Evolutionary conservation across 30 jellyfish, hydroid and myxozoan genomes (phyloP).

Genomic region (Chironex yamaguchii): DNA sequence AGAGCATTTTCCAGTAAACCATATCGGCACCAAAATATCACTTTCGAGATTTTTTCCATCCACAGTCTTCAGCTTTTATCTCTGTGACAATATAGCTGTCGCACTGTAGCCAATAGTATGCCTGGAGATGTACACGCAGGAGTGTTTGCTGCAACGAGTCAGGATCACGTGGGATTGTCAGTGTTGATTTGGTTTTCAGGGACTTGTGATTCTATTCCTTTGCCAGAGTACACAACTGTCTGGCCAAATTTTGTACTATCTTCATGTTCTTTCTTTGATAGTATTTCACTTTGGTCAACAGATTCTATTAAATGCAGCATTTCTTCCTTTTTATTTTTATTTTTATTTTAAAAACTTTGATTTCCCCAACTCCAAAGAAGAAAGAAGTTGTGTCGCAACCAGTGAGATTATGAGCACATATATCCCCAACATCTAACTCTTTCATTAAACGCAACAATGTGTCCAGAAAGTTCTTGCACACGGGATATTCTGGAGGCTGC

Average conservation of each 20-base stretch:
- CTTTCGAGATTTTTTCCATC: constrained; percentile 9
- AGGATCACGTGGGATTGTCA: constrained; percentile 30
- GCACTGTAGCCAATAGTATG: constrained; percentile 10
- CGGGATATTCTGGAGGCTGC: constrained; percentile 58
- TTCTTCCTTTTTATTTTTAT: constrained; percentile 3
- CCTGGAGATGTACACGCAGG: constrained; percentile 22
- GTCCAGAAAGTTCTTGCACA: constrained; percentile 20
- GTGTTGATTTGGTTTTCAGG: constrained; percentile 35
- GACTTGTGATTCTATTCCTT: constrained; percentile 15
- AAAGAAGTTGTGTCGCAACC: constrained; percentile 46
- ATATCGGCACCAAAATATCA: background rate
- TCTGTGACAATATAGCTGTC: background rate
- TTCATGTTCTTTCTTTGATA: background rate
- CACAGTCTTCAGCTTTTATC: background rate
- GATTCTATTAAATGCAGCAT: background rate
- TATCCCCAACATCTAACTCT: constrained; percentile 52
- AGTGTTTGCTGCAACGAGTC: constrained; percentile 23
- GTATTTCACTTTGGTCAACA: background rate
- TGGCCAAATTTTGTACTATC: constrained; percentile 9
- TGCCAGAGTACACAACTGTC: constrained; percentile 21
- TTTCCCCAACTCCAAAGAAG: constrained; percentile 44
- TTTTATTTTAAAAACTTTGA: constrained; percentile 9
- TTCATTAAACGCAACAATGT: constrained; percentile 10
- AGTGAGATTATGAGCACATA: constrained; percentile 42
- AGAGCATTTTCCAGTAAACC: constrained; percentile 17